Conservation (phyloP, 1,140 invertebrate genomes). For the Antheraea pernyi region DNA sequence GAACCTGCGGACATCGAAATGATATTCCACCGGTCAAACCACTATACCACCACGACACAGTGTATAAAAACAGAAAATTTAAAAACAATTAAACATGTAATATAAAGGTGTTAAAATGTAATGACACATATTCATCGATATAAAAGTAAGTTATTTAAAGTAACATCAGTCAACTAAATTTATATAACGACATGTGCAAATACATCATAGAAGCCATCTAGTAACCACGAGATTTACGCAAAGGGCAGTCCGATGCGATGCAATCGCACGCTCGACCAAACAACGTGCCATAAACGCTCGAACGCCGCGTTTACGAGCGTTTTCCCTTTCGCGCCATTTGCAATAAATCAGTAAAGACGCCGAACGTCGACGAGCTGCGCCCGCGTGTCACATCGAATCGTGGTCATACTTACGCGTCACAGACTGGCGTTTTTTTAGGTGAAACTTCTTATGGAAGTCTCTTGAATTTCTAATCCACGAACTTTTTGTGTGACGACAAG, state of each 20-base stretch:
- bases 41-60: too few species aligned
- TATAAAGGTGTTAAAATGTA: too few species aligned
- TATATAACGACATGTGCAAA: slow-evolving; percentile 16
- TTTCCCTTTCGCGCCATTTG: slow-evolving; percentile 76
- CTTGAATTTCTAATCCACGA: too few species aligned
- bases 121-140: neutral
- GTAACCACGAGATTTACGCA: slow-evolving; percentile 37
- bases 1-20: too few species aligned
- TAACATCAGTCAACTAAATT: neutral
- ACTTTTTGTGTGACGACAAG: too few species aligned
- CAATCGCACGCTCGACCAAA: slow-evolving; percentile 52
- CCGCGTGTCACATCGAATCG: slow-evolving; percentile 38
- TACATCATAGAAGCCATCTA: slow-evolving; percentile 32
- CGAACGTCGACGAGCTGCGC: slow-evolving; percentile 54
- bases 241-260: slow-evolving; percentile 42
- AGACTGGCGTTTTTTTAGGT: slow-evolving; percentile 32
- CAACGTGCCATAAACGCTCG: slow-evolving; percentile 60
- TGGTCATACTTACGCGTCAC: slow-evolving; percentile 25
- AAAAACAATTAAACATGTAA: too few species aligned
- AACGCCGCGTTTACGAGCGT: slow-evolving; percentile 61
- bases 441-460: too few species aligned
- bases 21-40: too few species aligned
- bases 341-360: slow-evolving; percentile 71
- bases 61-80: too few species aligned
- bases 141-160: neutral